A percentile compares a stretch with the other conserved stretches of the same genome.
Conservation (phyloP, 35 echinoderm and acorn worm genomes). For the Ptychodera flava region DNA sequence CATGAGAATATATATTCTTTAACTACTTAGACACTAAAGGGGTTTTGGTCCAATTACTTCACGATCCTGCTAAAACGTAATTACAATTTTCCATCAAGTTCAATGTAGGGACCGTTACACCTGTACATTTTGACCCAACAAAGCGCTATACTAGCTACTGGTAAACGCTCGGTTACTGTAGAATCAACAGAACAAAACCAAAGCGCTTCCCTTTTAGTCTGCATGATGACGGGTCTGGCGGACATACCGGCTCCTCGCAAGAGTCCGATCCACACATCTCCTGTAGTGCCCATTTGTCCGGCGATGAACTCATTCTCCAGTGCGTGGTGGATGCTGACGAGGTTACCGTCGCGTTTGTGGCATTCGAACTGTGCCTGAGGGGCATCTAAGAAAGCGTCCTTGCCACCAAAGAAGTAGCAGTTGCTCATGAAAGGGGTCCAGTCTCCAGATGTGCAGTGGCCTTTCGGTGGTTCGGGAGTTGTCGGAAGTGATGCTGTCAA, state of each 20-base stretch:
- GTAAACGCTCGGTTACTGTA: no score
- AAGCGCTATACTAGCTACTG: neutral
- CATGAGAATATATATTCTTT: neutral
- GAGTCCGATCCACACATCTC: conserved; percentile 42
- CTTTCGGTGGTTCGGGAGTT: neutral
- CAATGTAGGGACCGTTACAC: neutral
- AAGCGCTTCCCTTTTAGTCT: neutral
- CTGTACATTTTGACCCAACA: neutral
- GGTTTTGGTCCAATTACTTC: neutral
- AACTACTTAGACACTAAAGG: neutral
- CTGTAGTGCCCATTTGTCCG: neutral
- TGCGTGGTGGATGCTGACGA: conserved; percentile 53
- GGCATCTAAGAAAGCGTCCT: conserved; percentile 19
- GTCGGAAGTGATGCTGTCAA: neutral
- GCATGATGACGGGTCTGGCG: neutral
- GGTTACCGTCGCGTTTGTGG: conserved; percentile 21
- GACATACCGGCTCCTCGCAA: neutral
- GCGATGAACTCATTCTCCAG: conserved; percentile 76
- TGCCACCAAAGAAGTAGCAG: conserved; percentile 42
- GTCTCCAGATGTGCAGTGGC: conserved; percentile 34
- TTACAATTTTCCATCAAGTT: neutral
- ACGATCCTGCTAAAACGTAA: neutral
- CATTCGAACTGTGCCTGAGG: conserved; percentile 59
- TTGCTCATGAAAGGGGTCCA: conserved; percentile 55
- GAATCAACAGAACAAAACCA: neutral